Base-by-base conservation (phyloP, 2,113 vertebrate species). In the Podocnemis expansa region DNA sequence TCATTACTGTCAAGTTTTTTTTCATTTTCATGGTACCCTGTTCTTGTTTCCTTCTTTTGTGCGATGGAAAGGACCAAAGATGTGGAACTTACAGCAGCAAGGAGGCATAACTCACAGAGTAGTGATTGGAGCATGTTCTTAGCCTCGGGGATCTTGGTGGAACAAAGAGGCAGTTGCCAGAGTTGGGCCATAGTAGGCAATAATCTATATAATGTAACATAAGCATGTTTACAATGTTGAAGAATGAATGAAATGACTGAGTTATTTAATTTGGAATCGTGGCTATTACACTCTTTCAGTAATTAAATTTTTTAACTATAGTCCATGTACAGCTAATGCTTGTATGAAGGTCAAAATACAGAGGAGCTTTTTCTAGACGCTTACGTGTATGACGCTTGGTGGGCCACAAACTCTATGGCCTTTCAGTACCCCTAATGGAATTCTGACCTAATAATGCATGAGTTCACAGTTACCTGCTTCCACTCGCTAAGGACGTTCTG, bases 401-500 rank as follows among this genome's bases (percentile, higher is more conserved):
- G 8, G 47, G 63, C n/a, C 41, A 55, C 2, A 51, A 27, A 67
- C 55, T 82, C 16, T 51, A 82, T 21, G 25, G 11, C 2, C 29
- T 14, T 1, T 24, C 63, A 47, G 8, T 6, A 5, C 2, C 10
- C 58, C n/a, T 29, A 43, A 82, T 82, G 43, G 19, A 88, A 75
- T 38, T 80, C 67, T 55, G 8, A 12, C 29, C 14, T 22, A 31
- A 11, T 1, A 38, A 4, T 25, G 84, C 80, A 43, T 41, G 31
- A 55, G 11, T 4, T 12, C 25, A 41, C 86, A 95, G 5, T 90
- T 58, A 51, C 5, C 16, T 81, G 47, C 7, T 17, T 91, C 83
- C 11, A 13, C 27, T 67, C 17, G 10, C 85, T 92, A 38, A 85
- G 78, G 86, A 92, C 85, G 63, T 54, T 78, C 19, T 88, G 67